These are phyloP conservation scores for Cardinalis cardinalis DNA, from an alignment of 2,113 vertebrate species.

Conservation along the genomic window DNA sequence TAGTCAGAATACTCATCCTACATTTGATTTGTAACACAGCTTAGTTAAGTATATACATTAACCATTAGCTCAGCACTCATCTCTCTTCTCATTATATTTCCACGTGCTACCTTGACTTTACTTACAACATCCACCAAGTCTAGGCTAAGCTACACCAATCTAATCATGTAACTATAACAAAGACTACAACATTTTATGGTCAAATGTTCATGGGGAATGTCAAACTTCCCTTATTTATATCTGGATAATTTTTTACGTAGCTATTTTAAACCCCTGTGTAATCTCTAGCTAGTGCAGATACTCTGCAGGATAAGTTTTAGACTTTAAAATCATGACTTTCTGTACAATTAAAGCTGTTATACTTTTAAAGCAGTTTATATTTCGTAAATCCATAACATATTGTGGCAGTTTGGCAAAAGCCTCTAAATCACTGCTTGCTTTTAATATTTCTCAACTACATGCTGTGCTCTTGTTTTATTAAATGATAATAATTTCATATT, in stretches of 20 bases:
- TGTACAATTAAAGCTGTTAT: not conserved
- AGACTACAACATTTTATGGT: not conserved
- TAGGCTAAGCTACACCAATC: not conserved
- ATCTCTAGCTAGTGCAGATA: not conserved
- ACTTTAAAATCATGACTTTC: not conserved
- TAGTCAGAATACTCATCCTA: not conserved
- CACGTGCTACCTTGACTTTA: not conserved
- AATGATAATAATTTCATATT: not conserved
- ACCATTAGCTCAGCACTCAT: not conserved
- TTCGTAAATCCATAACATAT: not conserved
- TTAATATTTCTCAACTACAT: not conserved
- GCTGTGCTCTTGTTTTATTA: not conserved
- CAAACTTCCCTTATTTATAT: not conserved
- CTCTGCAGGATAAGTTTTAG: not conserved
- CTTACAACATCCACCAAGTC: not conserved
- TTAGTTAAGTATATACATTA: not conserved
- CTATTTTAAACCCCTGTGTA: not conserved
- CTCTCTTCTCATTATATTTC: not conserved
- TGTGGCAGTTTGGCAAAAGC: not conserved
- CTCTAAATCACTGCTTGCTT: not conserved
- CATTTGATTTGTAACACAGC: not conserved
- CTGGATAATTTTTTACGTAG: not conserved
- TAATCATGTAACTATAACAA: not conserved
- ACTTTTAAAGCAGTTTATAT: not conserved
- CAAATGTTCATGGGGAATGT: not conserved